Percentiles rank a stretch among this genome's conserved stretches.
phyloP scores from a whole-genome alignment of 1,140 invertebrate species.

The Bombyx mandarina region DNA sequence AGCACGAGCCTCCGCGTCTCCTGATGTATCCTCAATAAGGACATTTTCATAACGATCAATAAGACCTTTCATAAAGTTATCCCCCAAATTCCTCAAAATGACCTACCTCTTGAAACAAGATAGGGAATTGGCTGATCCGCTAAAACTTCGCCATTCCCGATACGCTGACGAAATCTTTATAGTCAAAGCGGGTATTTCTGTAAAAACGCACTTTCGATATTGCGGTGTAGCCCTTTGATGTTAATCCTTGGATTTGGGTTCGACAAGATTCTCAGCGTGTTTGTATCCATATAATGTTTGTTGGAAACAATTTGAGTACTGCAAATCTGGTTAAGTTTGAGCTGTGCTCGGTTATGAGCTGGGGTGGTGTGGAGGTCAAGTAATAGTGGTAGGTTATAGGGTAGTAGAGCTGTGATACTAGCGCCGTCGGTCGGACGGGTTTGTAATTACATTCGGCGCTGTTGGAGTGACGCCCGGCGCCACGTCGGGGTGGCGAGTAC shows the following conservation, averaged over 20 bases:
- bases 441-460: constrained; percentile 23
- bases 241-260: constrained; percentile 56
- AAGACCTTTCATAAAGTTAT: constrained; percentile 1
- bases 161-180: constrained; percentile 48
- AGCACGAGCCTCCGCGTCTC: too few relatives aligned
- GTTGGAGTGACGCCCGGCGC: constrained; percentile 18
- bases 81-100: constrained; percentile 7
- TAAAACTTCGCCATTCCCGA: constrained; percentile 31
- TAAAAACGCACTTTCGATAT: constrained; percentile 63
- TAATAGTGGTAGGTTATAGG: neutral
- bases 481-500: constrained; percentile 24
- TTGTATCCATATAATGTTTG: constrained; percentile 34
- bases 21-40: neutral
- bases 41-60: constrained; percentile 5
- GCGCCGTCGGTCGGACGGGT: constrained; percentile 21
- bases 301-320: constrained; percentile 13
- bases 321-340: too few relatives aligned
- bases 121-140: constrained; percentile 26
- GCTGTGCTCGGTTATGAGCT: neutral
- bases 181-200: constrained; percentile 54
- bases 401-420: constrained; percentile 13
- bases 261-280: constrained; percentile 12
- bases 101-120: constrained; percentile 29
- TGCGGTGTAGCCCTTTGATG: constrained; percentile 47
- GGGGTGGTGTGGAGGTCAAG: constrained; percentile 2